Conservation (phyloP, 2,797 vertebrate species). For the Monodelphis domestica region DNA sequence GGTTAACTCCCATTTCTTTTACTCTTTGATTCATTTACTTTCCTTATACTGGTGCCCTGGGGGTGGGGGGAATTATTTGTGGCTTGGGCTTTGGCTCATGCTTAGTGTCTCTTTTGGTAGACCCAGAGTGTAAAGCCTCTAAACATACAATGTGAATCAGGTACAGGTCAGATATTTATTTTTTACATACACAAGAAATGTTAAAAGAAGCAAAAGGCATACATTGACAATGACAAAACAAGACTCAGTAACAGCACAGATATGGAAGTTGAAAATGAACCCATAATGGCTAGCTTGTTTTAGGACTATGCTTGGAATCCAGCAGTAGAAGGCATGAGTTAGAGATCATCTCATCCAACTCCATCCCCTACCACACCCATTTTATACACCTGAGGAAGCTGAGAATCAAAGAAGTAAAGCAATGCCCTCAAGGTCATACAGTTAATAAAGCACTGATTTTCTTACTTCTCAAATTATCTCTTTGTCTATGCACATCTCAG, state of each 20-base stretch:
- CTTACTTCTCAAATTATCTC: not conserved
- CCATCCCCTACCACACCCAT: not conserved
- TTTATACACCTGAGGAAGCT: too few species aligned
- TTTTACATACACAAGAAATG: not conserved
- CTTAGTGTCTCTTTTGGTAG: not conserved
- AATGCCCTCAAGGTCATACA: not conserved
- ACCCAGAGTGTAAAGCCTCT: not conserved
- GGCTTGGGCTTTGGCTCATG: not conserved
- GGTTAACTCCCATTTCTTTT: not conserved
- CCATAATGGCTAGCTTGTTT: not conserved
- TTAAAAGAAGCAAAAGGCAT: not conserved
- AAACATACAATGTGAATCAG: not conserved
- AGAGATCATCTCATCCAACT: not conserved
- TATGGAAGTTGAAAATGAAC: not conserved
- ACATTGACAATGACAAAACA: not conserved
- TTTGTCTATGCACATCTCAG: not conserved
- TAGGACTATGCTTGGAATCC: not conserved
- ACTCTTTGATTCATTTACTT: not conserved
- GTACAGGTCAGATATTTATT: not conserved
- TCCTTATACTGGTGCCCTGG: not conserved
- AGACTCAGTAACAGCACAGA: not conserved
- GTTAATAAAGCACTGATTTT: not conserved
- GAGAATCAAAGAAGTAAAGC: too few species aligned
- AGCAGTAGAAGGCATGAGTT: not conserved
- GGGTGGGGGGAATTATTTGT: not conserved